These are phyloP conservation scores for Morphnarchus princeps DNA, from an alignment of 2,113 vertebrate genomes.

Conservation along the genomic window DNA sequence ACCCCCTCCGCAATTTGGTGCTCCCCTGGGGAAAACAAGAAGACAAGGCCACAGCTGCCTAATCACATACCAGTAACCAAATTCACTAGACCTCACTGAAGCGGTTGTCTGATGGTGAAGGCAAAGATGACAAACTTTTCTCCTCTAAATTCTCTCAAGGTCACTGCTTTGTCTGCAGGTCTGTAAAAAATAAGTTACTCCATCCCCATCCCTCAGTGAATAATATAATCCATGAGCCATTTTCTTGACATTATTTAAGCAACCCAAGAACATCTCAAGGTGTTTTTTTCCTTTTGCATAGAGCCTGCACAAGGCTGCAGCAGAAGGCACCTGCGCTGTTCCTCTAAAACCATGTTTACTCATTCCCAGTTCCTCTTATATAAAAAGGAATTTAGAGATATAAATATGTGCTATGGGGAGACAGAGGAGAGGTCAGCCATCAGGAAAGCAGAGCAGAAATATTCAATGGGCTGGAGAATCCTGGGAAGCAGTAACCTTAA, in stretches of 20 bases:
- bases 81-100: not conserved
- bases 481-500: not conserved
- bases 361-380: not conserved
- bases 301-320: not conserved
- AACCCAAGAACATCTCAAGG: not conserved
- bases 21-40: not conserved
- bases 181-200: not conserved
- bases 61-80: not conserved
- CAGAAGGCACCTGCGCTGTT: not conserved
- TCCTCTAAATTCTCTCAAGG: not conserved
- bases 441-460: not conserved
- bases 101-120: not conserved
- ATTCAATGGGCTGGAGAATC: not conserved
- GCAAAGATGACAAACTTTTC: not conserved
- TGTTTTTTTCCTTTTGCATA: not conserved
- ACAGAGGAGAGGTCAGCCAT: not conserved
- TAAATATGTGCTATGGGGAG: not conserved
- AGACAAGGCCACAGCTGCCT: not conserved
- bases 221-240: not conserved
- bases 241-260: not conserved
- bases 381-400: not conserved
- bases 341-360: not conserved
- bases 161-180: not conserved
- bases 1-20: rapidly evolving
- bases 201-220: not conserved